Evolutionary conservation across 2,113 vertebrate species (phyloP).

Genomic region (Protomyctophum bolini): DNA sequence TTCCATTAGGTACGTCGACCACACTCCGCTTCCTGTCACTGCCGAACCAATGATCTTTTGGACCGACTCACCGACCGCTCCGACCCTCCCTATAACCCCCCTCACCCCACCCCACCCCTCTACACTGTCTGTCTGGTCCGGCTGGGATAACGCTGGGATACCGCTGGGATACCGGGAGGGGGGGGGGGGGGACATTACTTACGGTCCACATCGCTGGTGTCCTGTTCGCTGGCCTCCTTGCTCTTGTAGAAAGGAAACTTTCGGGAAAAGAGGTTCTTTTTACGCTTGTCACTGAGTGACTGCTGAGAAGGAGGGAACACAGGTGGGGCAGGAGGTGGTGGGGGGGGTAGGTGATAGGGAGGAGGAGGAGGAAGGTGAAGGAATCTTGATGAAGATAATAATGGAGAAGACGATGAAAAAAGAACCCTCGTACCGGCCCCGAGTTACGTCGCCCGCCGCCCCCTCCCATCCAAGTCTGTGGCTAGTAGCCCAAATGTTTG

Average conservation of each 20-base stretch:
- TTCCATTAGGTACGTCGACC: slow-evolving; percentile 76
- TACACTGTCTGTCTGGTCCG: no score
- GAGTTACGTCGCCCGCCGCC: no score
- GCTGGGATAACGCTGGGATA: no score
- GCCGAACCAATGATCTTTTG: slow-evolving; percentile 14
- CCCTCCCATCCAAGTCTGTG: no score
- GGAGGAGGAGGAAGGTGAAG: slow-evolving; percentile 85
- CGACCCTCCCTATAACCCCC: slow-evolving; percentile 28
- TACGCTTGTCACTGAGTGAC: slow-evolving; percentile 98
- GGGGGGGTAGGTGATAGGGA: slow-evolving; percentile 84
- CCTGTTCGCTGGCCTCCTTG: slow-evolving; percentile 98
- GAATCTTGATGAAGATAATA: slow-evolving; percentile 83
- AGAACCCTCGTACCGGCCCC: no score
- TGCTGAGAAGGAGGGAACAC: slow-evolving; percentile 95
- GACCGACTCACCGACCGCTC: slow-evolving; percentile 28
- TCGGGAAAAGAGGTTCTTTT: slow-evolving; percentile 99
- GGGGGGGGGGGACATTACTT: slow-evolving; percentile 81
- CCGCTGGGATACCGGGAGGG: no score
- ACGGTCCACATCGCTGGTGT: slow-evolving; percentile 98
- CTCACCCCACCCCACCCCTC: slow-evolving; percentile 40
- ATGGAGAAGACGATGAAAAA: slow-evolving; percentile 47
- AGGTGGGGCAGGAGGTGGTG: slow-evolving; percentile 85
- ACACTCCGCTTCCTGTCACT: slow-evolving; percentile 65
- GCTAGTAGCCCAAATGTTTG: no score
- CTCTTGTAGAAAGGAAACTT: slow-evolving; percentile 99